Conservation (phyloP, 2,113 vertebrate genomes). For the Anas platyrhynchos region DNA sequence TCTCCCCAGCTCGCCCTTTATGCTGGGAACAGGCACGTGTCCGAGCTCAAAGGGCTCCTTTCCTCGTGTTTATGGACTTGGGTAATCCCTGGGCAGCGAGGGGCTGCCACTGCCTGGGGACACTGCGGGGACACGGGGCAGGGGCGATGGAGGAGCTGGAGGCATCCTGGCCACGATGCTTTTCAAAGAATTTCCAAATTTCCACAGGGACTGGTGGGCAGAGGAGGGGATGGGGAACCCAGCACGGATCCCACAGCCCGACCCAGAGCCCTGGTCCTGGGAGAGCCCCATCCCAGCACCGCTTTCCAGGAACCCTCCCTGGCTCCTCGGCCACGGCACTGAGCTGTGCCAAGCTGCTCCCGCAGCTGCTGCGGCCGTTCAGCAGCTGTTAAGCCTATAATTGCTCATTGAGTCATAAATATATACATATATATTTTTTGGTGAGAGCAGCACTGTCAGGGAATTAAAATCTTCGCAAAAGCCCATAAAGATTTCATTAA, state of each 20-base stretch:
- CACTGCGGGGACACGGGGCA: no score
- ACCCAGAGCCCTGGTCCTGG: rapidly evolving
- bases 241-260: neutral
- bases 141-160: neutral
- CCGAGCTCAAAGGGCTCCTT: neutral
- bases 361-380: neutral
- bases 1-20: neutral
- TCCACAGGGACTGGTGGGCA: no score
- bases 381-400: slow-evolving; percentile 46
- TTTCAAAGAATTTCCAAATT: no score
- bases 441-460: slow-evolving; percentile 41
- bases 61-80: rapidly evolving
- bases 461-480: slow-evolving; percentile 56
- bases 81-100: neutral
- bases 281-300: neutral
- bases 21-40: rapidly evolving
- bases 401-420: slow-evolving; percentile 48
- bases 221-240: neutral
- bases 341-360: slow-evolving; percentile 22
- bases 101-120: rapidly evolving
- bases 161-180: rapidly evolving
- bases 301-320: neutral
- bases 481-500: slow-evolving; percentile 27
- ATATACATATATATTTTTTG: neutral
- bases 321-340: rapidly evolving